These are phyloP conservation scores for Autographa gamma DNA, from an alignment of 2,888 invertebrate genomes.

Conservation along the genomic window DNA sequence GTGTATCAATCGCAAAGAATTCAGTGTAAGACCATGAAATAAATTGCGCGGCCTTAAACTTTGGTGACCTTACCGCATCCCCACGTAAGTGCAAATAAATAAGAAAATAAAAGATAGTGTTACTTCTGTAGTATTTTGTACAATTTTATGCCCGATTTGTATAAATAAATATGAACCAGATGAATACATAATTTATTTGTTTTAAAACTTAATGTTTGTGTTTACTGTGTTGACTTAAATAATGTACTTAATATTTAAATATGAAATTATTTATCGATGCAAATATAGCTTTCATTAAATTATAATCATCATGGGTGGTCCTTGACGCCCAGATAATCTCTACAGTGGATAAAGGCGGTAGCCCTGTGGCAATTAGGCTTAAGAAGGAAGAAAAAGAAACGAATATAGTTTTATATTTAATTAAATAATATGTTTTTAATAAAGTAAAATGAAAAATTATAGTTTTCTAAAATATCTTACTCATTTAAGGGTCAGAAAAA, in stretches of 20 bases:
- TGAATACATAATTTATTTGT: constrained; percentile 16
- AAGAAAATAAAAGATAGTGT: constrained; percentile 49
- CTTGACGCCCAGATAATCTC: background rate
- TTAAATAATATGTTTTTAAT: too few species aligned
- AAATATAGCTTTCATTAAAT: background rate
- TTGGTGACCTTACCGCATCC: constrained; percentile 57
- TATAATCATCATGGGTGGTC: background rate
- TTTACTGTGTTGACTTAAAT: background rate
- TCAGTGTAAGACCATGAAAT: constrained; percentile 62
- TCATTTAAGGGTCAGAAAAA: too few species aligned
- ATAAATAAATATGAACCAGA: constrained; percentile 3
- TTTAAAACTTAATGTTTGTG: background rate
- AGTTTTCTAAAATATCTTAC: too few species aligned
- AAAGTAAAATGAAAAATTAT: too few species aligned
- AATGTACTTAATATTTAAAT: background rate
- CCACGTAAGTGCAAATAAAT: constrained; percentile 50
- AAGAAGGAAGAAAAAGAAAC: constrained; percentile 1
- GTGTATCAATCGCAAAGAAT: constrained; percentile 58
- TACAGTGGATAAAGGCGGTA: background rate
- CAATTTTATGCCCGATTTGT: constrained; percentile 29
- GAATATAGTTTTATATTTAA: too few species aligned
- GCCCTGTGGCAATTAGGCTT: background rate
- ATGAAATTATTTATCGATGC: too few species aligned
- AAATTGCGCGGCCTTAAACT: constrained; percentile 66
- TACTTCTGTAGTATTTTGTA: constrained; percentile 33